Percentiles rank a stretch among this genome's conserved stretches.
Evolutionary conservation across 1,140 invertebrate species (phyloP).

Genomic region (Campoletis sonorensis): DNA sequence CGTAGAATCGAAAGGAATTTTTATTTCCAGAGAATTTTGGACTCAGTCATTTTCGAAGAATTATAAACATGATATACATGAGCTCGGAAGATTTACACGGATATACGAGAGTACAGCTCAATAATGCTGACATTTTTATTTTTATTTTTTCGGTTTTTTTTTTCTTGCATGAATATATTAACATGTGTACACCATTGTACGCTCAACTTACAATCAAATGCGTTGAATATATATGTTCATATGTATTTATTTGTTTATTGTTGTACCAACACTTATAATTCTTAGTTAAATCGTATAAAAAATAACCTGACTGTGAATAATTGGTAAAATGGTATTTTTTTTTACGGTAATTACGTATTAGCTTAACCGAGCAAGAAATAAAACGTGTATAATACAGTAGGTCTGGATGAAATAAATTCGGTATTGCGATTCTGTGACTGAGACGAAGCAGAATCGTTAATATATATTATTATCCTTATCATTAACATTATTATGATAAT

Average conservation of each 20-base stretch:
- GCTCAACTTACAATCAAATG: slow-evolving; percentile 32
- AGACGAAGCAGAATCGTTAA: background rate
- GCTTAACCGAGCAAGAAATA: background rate
- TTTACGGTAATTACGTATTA: background rate
- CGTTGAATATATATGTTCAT: background rate
- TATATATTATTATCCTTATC: background rate
- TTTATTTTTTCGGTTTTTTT: background rate
- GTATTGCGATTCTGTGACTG: background rate
- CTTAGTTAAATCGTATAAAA: slow-evolving; percentile 41
- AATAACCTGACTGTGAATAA: slow-evolving; percentile 42
- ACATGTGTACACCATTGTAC: slow-evolving; percentile 44
- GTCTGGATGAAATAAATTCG: slow-evolving; percentile 26
- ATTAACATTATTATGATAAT: background rate
- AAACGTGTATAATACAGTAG: slow-evolving; percentile 38
- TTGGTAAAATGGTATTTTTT: slow-evolving; percentile 9
- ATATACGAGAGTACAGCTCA: no score
- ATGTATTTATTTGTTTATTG: background rate
- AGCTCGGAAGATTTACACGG: background rate
- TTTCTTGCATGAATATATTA: background rate
- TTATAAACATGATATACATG: background rate
- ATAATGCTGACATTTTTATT: background rate
- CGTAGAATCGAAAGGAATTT: background rate
- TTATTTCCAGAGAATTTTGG: background rate
- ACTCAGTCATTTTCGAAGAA: background rate
- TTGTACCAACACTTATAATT: slow-evolving; percentile 19